These are phyloP conservation scores for Argyrosomus japonicus DNA, from an alignment of 2,113 vertebrate species.

Conservation along the genomic window DNA sequence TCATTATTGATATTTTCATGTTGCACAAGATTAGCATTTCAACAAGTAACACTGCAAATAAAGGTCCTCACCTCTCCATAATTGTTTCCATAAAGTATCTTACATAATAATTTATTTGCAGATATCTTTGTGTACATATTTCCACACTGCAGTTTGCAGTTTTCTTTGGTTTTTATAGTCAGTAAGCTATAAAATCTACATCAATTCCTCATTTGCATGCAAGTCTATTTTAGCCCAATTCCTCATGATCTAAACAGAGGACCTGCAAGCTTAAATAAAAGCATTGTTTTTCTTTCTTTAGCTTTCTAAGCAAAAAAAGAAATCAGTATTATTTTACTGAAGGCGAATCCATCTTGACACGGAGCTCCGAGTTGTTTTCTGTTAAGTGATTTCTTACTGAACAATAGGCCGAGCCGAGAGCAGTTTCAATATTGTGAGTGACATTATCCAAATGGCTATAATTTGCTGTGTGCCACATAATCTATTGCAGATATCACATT, in stretches of 20 bases:
- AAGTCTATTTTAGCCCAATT: neutral
- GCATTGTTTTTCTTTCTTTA: neutral
- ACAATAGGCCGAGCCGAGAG: neutral
- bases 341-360: slow-evolving; percentile 1
- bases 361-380: neutral
- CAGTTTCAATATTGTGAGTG: slow-evolving; percentile 5
- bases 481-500: neutral
- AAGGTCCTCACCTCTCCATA: neutral
- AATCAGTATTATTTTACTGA: neutral
- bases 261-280: neutral
- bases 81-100: neutral
- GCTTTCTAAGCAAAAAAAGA: neutral
- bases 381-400: neutral
- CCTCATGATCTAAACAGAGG: neutral
- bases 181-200: neutral
- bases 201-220: neutral
- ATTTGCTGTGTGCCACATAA: slow-evolving; percentile 30
- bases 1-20: slow-evolving; percentile 1
- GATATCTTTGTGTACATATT: neutral
- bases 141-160: neutral
- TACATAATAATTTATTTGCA: neutral
- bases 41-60: neutral
- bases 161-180: neutral
- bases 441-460: slow-evolving; percentile 42
- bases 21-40: slow-evolving; percentile 10